Evolutionary conservation across 2,113 vertebrate genomes (phyloP).

Genomic region (Aegypius monachus): DNA sequence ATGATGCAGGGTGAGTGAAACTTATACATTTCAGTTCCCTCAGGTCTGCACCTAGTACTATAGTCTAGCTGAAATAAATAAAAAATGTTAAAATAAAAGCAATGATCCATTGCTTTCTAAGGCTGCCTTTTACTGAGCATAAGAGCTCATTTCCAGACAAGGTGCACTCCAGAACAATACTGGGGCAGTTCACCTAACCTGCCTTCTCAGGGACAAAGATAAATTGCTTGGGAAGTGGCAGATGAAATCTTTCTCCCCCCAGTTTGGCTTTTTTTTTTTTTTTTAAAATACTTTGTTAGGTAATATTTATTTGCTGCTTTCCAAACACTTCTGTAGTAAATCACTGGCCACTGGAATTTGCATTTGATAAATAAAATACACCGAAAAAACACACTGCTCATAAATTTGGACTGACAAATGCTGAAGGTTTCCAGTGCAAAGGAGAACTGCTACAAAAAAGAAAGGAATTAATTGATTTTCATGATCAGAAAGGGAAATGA

Average conservation of each 20-base stretch:
- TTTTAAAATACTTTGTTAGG: neutral
- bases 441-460: neutral
- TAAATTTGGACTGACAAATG: constrained; percentile 1
- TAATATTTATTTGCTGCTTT: neutral
- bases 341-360: constrained; percentile 4
- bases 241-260: neutral
- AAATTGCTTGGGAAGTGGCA: neutral
- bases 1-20: neutral
- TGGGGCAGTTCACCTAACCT: neutral
- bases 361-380: constrained; percentile 15
- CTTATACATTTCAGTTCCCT: neutral
- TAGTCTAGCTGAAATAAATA: neutral
- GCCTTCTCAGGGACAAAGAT: neutral
- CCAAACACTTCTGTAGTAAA: neutral
- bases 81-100: neutral
- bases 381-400: neutral
- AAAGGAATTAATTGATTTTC: constrained; percentile 2
- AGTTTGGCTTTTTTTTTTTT: neutral
- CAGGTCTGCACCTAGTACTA: neutral
- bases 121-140: neutral
- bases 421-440: neutral
- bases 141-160: neutral
- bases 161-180: neutral
- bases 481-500: neutral
- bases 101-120: neutral